Base-by-base conservation (phyloP, 2,797 vertebrate genomes). In the Odontamblyopus rebecca region DNA sequence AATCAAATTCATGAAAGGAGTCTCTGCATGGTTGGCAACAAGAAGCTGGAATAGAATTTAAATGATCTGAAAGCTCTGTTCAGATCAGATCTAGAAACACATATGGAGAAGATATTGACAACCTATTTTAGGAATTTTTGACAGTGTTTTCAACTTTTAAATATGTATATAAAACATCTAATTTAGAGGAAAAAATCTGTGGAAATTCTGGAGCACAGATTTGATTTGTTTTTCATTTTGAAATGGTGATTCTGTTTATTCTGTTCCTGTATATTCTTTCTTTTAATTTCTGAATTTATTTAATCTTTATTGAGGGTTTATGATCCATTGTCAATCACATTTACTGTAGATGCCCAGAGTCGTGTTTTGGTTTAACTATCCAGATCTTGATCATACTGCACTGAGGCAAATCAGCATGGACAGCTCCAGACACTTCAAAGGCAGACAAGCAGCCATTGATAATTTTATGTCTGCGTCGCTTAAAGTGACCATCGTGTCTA, bases 341-440 rank as follows among this genome's bases (percentile, higher is more conserved):
- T 59, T 78, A 23, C 23, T 23, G 23, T 23, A 70, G 73, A 78
- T 70, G 67, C 26, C 35, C 26, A 29, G 73, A 73, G 83, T 85
- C 86, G 86, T 88, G 74, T 60, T 84, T 87, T 86, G 83, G 78
- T 79, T 61, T 70, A 74, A 88, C 83, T 86, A 85, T 84, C 86
- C 83, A 88, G 76, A 87, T 88, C 82, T 88, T 86, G 86, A 87
- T 84, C 89, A 90, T 30, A 60, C 15, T 91, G 90, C 86, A 86
- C 82, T 86, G 84, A 86, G 85, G 85, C 86, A 89, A 88, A 93
- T 88, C 68, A 38, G 89, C 81, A 86, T 41, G 74, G 90, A 92
- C 92, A 92, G 88, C 89, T 88, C 87, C 88, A 90, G 84, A 91
- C 89, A 90, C 89, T 90, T 91, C 87, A 92, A 92, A 91, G 86